Evolutionary conservation across 2,113 vertebrate genomes (phyloP).

Genomic region (Rhipidura dahli): DNA sequence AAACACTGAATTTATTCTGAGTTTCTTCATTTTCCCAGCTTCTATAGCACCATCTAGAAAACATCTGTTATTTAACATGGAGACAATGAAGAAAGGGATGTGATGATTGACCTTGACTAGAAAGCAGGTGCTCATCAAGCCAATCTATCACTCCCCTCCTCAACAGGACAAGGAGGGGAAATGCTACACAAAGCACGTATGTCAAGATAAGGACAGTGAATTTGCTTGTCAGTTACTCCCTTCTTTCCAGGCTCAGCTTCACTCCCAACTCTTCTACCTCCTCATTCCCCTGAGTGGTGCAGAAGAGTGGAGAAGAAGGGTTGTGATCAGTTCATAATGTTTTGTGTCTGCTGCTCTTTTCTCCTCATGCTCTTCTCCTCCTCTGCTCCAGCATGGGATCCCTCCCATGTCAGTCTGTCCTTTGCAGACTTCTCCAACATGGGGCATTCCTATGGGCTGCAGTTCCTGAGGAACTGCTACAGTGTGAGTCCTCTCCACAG

Average conservation of each 20-base stretch:
- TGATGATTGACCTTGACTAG: neutral
- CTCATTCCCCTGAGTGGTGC: neutral
- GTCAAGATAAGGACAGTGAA: neutral
- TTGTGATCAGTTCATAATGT: neutral
- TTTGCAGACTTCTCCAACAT: neutral
- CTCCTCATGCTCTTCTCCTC: neutral
- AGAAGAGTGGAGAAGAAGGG: neutral
- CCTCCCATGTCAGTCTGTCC: neutral
- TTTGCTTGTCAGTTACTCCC: neutral
- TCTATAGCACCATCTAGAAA: neutral
- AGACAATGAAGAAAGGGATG: neutral
- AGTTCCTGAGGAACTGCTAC: neutral
- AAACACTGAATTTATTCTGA: neutral
- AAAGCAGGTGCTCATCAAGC: neutral
- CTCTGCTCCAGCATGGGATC: neutral
- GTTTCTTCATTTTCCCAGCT: fast-evolving
- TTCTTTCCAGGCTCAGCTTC: neutral
- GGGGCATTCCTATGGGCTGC: neutral
- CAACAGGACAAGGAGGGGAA: neutral
- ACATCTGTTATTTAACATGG: neutral
- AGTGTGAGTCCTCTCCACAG: neutral
- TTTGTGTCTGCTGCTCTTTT: neutral
- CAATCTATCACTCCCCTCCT: neutral
- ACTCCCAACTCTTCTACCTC: neutral
- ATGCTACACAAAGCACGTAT: neutral